phyloP scores from a whole-genome alignment of 2,113 vertebrate species.

The Uropsilus gracilis region DNA sequence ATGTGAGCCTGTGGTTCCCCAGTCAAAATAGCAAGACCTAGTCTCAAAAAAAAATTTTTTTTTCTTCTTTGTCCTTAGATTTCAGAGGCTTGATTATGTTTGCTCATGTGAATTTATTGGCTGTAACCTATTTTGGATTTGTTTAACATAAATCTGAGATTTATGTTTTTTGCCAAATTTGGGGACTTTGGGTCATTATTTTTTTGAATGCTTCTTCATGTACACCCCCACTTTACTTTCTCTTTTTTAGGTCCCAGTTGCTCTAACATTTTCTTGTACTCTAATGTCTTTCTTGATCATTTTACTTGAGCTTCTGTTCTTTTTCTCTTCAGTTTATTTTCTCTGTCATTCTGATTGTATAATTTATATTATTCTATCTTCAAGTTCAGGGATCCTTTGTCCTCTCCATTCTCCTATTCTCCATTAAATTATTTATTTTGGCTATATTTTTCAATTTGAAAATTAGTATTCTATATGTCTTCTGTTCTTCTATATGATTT shows the following conservation, averaged over 20 bases:
- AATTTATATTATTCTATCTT: not conserved
- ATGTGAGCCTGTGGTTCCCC: too few relatives aligned
- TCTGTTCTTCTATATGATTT: not conserved
- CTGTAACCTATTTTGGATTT: not conserved
- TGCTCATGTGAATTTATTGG: not conserved
- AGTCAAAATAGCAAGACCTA: too few relatives aligned
- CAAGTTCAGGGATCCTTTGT: not conserved
- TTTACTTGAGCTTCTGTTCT: not conserved
- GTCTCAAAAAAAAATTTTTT: too few relatives aligned
- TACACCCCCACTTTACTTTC: not conserved
- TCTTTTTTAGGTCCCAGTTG: not conserved
- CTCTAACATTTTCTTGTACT: not conserved
- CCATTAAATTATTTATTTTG: not conserved
- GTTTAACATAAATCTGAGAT: not conserved
- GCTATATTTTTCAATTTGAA: not conserved
- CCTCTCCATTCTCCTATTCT: not conserved
- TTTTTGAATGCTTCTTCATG: not conserved
- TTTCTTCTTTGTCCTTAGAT: not conserved
- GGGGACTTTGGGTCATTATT: not conserved
- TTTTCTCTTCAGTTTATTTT: not conserved
- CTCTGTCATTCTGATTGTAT: not conserved
- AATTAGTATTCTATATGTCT: not conserved
- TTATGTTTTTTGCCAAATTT: not conserved
- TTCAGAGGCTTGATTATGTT: not conserved
- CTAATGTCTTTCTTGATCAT: not conserved